Base-by-base conservation (phyloP, 2,113 vertebrate species). In the Corythornis cristatus region DNA sequence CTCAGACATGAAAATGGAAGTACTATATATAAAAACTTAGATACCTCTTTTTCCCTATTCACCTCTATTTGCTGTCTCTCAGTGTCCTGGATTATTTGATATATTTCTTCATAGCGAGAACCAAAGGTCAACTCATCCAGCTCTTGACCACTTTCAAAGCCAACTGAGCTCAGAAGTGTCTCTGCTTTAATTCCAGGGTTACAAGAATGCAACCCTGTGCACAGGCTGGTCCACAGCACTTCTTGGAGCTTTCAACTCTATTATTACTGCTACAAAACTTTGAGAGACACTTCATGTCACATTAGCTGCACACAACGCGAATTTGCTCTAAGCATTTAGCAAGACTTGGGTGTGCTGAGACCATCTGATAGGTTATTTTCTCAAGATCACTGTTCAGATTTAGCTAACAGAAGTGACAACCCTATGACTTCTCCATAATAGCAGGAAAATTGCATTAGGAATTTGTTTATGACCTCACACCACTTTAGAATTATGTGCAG, bases 281-380 rank as follows among this genome's bases (percentile, higher is more conserved):
- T 12, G 19, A 31, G 40, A 72, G 25, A 9, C 1, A 5, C 21
- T 28, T 15, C 28, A 21, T 0, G 0, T 65, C 56, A 22, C 37
- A 6, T 31, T 42, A 43, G 45, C 11, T 61, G 22, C 51, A 31
- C 19, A 37, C 28, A 51, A 42, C 4, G 5, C 40, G 56, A 28
- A 60, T 15, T 46, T 53, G 7, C 11, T 3, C 5, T 3, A 43
- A 73, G 40, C 15, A 13, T 68, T 86, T 76, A 51, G 40, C 40
- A 48, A 25, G 53, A 12, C 21, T 7, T 23, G 15, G 4, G 37
- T 0, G 1, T 4, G 22, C 6, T 51, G 22, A 71, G 16, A 29
- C 15, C 53, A n/a, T 5, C 40, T 5, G 6, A 15, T 15, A 28
- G 0, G 0, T 3, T 20, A 7, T 48, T 61, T 90, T 74, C 42